Conservation (phyloP, 1,140 invertebrate species). For the Diabrotica virgifera region DNA sequence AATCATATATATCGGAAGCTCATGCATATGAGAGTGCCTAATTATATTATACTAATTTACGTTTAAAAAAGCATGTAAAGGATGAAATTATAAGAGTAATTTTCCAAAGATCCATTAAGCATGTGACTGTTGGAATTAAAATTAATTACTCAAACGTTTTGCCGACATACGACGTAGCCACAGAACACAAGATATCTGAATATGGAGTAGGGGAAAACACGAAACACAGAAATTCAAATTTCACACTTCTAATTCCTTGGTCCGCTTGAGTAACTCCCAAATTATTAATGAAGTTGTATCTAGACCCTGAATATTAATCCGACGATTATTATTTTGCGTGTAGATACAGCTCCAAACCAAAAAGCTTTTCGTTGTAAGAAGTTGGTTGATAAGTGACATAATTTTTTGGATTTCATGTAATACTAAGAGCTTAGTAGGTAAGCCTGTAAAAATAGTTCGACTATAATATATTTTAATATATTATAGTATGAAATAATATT, state of each 20-base stretch:
- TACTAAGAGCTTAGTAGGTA: too few species aligned
- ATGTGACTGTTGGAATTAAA: not conserved
- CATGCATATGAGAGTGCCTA: too few species aligned
- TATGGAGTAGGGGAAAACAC: not conserved
- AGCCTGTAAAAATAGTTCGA: too few species aligned
- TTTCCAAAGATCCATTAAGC: too few species aligned
- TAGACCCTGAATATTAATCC: not conserved
- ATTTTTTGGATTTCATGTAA: too few species aligned
- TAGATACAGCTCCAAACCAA: not conserved
- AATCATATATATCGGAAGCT: too few species aligned
- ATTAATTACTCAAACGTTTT: not conserved
- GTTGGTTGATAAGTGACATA: too few species aligned
- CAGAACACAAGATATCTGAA: not conserved
- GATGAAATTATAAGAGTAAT: too few species aligned
- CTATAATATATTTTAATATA: too few species aligned
- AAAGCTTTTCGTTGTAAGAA: not conserved
- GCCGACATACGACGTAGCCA: not conserved
- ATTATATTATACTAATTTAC: too few species aligned
- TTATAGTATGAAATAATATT: too few species aligned
- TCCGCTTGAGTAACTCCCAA: not conserved
- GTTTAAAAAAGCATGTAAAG: too few species aligned
- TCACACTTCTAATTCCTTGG: not conserved
- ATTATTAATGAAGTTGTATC: slow-evolving; percentile 3
- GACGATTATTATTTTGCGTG: not conserved
- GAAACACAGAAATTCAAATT: not conserved